Percentiles rank a stretch among this genome's conserved stretches.
Evolutionary conservation across 2,797 vertebrate genomes (phyloP).

Genomic region (Coendou prehensilis): DNA sequence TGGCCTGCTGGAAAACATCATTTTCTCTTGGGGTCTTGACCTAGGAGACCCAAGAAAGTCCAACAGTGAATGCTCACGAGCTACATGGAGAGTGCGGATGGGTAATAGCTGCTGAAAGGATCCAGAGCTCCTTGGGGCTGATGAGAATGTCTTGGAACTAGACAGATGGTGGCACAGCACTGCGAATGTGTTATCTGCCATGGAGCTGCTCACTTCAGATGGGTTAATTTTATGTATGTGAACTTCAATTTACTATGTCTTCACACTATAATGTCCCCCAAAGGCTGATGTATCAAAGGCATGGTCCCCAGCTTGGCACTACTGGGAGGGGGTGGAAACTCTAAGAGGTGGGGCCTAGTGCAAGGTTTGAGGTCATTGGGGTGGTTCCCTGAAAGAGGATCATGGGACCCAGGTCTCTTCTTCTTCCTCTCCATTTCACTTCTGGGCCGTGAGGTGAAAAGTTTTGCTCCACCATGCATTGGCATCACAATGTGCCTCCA

Average conservation of each 20-base stretch:
- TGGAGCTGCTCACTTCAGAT: neutral
- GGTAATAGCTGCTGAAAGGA: neutral
- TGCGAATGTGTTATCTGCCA: neutral
- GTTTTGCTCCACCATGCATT: neutral
- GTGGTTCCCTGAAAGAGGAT: neutral
- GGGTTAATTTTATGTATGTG: neutral
- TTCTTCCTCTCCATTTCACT: neutral
- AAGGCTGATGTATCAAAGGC: neutral
- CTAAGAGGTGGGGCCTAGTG: neutral
- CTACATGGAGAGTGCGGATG: rapidly evolving
- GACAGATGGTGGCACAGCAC: neutral
- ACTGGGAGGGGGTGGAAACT: neutral
- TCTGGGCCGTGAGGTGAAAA: neutral
- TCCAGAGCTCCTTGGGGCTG: neutral
- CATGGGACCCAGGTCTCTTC: neutral
- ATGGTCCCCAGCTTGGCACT: neutral
- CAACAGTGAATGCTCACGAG: neutral
- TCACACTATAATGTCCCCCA: neutral
- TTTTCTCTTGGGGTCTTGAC: neutral
- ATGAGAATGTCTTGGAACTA: neutral
- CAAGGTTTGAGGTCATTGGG: neutral
- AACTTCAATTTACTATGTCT: neutral
- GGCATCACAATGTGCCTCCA: neutral
- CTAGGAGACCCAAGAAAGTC: neutral
- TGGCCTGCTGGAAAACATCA: neutral